Evolutionary conservation across 2,797 vertebrate genomes (phyloP), one percentile per base, ranked within the genome.

Genomic region (Phataginus tetradactyla): DNA sequence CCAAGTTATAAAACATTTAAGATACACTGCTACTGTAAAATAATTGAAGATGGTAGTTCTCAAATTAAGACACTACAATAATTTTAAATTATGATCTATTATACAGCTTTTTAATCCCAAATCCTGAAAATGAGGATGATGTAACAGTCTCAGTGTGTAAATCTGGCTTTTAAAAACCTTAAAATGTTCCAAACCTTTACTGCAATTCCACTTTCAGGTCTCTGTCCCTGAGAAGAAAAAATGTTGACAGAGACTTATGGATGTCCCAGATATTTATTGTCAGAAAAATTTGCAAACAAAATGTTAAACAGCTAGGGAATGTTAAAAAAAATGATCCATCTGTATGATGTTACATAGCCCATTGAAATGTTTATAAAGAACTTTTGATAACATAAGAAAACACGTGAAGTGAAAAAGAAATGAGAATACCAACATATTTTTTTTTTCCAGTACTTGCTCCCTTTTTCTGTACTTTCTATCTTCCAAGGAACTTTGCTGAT

Each of bases 21-120:
- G 32, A 45, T 25, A 34, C 18, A 59, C 7, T 66, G 21, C 20
- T 37, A 34, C 55, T 92, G 51, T 68, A 79, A 92, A 95, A 72
- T 93, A 72, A 96, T 49, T 68, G 57, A 95, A 79, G 10, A 71
- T 94, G 49, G 69, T 79, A 63, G 8, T 89, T 89, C 88, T 80
- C 63, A 63, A 84, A 51, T 90, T 71, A 75, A 92, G 25, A 83
- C 13, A 39, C 8, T 74, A 49, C 9, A 86, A 49, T 72, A 81
- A 45, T n/a, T 79, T 83, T 57, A 93, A 86, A 51, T 39, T 83
- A 57, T 53, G 4, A 85, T 51, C 13, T 68, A 32, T 45, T 45
- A 59, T 18, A 23, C 81, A 86, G 51, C 3, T 53, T 93, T 84
- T 89, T 59, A 83, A 84, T 59, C 17, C 37, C n/a, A 83, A 37